A percentile compares a stretch with the other conserved stretches of the same genome.
Evolutionary conservation across 2,113 vertebrate genomes (phyloP).

Genomic region (Cettia cetti): DNA sequence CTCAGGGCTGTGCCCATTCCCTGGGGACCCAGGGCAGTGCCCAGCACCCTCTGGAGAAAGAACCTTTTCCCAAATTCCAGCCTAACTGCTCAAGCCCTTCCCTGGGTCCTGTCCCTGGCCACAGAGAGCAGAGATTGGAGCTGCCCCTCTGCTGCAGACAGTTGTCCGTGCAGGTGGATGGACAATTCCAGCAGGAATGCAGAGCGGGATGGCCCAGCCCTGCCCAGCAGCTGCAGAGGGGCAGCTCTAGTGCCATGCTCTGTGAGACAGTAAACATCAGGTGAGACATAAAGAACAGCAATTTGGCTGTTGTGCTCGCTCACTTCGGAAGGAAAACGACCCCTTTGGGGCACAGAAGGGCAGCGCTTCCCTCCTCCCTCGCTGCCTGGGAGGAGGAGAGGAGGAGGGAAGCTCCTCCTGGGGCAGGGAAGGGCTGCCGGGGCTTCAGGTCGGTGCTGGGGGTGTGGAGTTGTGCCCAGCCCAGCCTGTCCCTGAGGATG

Average conservation of each 20-base stretch:
- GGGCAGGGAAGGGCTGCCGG: background rate
- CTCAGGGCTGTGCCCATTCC: background rate
- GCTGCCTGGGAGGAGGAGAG: background rate
- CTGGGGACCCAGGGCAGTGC: background rate
- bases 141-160: background rate
- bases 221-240: background rate
- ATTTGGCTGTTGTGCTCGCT: background rate
- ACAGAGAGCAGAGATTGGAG: background rate
- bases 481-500: background rate
- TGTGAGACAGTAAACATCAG: background rate
- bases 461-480: background rate
- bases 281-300: background rate
- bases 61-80: background rate
- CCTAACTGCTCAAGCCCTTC: accelerated
- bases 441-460: background rate
- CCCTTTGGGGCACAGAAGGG: background rate
- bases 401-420: background rate
- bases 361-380: background rate
- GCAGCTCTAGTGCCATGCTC: background rate
- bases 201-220: background rate
- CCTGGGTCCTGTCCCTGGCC: background rate
- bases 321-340: background rate
- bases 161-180: accelerated
- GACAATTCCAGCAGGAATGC: background rate
- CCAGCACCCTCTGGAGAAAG: background rate